Base-by-base conservation (phyloP, 30 jellyfish, hydroid and myxozoan genomes). In the Hydra vulgaris region DNA sequence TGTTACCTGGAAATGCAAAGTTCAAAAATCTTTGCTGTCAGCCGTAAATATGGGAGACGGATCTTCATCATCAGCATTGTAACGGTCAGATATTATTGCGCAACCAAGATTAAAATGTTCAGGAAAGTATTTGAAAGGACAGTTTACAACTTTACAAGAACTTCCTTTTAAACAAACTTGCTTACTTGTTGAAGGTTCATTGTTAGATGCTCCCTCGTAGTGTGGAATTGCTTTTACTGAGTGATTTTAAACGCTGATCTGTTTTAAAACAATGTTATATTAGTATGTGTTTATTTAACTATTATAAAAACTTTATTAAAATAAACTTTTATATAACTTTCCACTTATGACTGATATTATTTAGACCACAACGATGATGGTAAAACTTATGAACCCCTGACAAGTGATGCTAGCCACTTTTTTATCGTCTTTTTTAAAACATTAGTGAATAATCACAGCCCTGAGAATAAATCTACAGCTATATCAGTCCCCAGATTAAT, bases 61-160 rank as follows among this genome's bases (percentile, higher is more conserved):
- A 54, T 85, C 92, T 16, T 92, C 82, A 27, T 85, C 80, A 61
- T 81, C 79, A 23, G 95, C 79, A 8, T 7, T 18, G 23, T 76
- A 73, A 74, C 83, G 21, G 68, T 90, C 97, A 27, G 92, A 86
- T 19, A 91, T 82, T 23, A 86, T 72, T 26, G 74, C 54, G 69
- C 98, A 91, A 23, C 54, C 56, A 12, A 83, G 75, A 78, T 40
- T 53, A 26, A 69, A 54, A 15, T 88, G 87, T 5, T 81, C 79
- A 3, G 97, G 97, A 79, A 81, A 90, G 74, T 70, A 85, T 16
- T 71, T 82, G 54, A 85, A 90, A 19, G 97, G 97, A 55, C 97
- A 90, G 81, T 90, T 90, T 27, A 90, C 25, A 18, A 90, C 97
- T 17, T 80, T 52, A 67, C 97, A 90, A 0, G 71, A 18, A 21